Evolutionary conservation across 2,113 vertebrate species (phyloP).

Genomic region (Pampusana beccarii): DNA sequence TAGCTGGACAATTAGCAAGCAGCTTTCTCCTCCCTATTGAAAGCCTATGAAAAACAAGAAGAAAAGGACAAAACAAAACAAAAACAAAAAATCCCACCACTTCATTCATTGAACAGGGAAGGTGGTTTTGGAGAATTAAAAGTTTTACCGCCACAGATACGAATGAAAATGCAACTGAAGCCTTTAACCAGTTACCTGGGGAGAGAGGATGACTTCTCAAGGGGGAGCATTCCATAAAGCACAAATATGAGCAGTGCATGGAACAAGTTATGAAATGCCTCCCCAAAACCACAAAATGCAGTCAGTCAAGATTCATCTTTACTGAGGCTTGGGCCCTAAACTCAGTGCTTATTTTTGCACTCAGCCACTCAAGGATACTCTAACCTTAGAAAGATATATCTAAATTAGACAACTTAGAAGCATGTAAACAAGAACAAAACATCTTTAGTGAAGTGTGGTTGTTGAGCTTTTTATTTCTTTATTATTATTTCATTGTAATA

Average conservation of each 20-base stretch:
- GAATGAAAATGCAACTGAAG: not conserved
- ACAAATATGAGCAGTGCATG: not conserved
- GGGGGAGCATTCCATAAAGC: not conserved
- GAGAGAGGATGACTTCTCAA: not conserved
- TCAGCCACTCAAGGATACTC: not conserved
- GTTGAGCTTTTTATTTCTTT: not conserved
- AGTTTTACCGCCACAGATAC: not conserved
- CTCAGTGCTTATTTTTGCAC: not conserved
- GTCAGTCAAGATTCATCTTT: not conserved
- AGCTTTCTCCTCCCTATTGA: not conserved
- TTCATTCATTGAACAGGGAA: not conserved
- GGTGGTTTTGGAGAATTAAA: not conserved
- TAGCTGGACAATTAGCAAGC: not conserved
- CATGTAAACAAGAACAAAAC: not conserved
- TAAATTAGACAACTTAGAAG: not conserved
- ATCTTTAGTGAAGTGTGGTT: not conserved
- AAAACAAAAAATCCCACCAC: not conserved
- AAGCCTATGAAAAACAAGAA: not conserved
- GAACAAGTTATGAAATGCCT: not conserved
- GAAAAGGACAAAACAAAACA: not conserved
- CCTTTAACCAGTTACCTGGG: not conserved
- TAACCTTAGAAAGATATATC: not conserved
- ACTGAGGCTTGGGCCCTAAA: not conserved
- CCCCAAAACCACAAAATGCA: not conserved
- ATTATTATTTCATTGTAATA: not conserved